Base-by-base conservation (phyloP, 2,797 vertebrate species). In the Prunella strophiata region DNA sequence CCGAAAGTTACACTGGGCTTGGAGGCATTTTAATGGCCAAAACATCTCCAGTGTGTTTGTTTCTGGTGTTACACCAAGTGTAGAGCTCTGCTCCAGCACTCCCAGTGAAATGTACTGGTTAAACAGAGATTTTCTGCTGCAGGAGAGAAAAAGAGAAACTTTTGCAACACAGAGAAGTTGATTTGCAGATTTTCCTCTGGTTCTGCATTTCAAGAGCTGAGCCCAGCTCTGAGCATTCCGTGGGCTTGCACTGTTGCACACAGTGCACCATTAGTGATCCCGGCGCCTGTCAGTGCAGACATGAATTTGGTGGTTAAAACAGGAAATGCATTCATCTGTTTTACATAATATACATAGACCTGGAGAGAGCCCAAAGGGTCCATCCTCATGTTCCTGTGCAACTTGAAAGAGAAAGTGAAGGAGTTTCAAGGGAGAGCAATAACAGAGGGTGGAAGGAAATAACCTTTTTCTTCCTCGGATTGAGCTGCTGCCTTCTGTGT, bases 341-440 rank as follows among this genome's bases (percentile, higher is more conserved):
- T 91, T 96, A 91, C 62, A 13, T 84, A 95, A 94, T 84, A 91
- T 63, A 81, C 97, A 97, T 85, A 88, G 89, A 85, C 40, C 77
- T 84, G 45, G 72, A 80, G 75, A 94, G 91, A 97, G 61, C 91
- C 93, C 62, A 58, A 18, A 82, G 66, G 71, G 27, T 77, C 58
- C 67, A 52, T 73, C 65, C 89, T n/a, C 40, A 48, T 83, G 21
- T 40, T 94, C 63, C 72, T 82, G 10, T 75, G 68, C 65, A 34
- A 54, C 77, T 84, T 9, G 23, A 51, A 73, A 61, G 59, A 68
- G 77, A 75, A 92, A 86, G 87, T 50, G 85, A 67, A 94, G 67
- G 87, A 87, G 77, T 94, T 94, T 75, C 70, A 50, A 63, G 83
- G 34, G 23, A 62, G 73, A 74, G 36, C 81, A 73, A 66, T 42